A percentile compares a stretch with the other conserved stretches of the same genome.
Evolutionary conservation across 2,113 vertebrate species (phyloP).

Genomic region (Eira barbara): DNA sequence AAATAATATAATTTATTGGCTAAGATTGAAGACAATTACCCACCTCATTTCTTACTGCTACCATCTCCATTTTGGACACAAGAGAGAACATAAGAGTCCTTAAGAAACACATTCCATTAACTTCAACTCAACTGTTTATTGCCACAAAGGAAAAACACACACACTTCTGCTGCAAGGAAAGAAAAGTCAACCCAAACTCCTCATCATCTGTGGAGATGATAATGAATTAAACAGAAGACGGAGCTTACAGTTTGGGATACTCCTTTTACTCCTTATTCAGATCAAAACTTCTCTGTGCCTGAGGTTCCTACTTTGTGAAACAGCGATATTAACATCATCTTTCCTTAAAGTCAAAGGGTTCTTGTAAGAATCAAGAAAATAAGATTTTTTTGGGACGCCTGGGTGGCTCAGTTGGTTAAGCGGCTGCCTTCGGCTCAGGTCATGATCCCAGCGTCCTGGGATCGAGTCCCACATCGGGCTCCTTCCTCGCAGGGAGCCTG

Average conservation of each 20-base stretch:
- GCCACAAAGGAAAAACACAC: not conserved
- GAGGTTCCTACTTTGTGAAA: not conserved
- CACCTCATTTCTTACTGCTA: not conserved
- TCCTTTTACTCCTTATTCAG: not conserved
- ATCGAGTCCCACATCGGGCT: no score
- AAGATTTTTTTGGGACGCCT: no score
- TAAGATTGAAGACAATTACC: conserved; percentile 20
- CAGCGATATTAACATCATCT: not conserved
- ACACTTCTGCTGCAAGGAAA: not conserved
- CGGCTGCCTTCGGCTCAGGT: no score
- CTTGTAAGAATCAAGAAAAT: not conserved
- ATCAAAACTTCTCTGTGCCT: conserved; percentile 11
- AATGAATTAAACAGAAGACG: not conserved
- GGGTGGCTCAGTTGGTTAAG: no score
- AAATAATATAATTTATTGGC: not conserved
- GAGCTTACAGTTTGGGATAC: not conserved
- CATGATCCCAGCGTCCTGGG: no score
- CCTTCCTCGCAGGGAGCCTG: no score
- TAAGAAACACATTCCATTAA: not conserved
- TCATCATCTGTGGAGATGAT: not conserved
- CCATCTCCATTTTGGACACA: not conserved
- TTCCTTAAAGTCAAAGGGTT: not conserved
- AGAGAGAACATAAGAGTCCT: not conserved
- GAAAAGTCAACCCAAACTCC: not conserved
- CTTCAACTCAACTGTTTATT: not conserved